Percentiles rank a stretch among this genome's conserved stretches.
These are phyloP conservation scores for Lasioglossum leucozonium DNA, from an alignment of 2,888 invertebrate species.

Conservation along the genomic window DNA sequence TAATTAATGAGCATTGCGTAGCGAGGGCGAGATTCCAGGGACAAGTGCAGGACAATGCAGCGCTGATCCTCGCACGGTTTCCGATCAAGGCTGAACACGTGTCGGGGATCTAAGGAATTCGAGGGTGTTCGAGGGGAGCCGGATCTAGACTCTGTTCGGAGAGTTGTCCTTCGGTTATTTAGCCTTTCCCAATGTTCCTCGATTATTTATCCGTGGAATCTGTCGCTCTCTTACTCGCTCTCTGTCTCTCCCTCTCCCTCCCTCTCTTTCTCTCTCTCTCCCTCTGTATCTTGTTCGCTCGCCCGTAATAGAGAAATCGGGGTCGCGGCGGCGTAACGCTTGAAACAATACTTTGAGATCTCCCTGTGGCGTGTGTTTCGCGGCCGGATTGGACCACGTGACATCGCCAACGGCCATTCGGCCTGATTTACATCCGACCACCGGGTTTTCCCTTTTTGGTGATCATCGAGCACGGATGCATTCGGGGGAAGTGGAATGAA, in stretches of 20 bases:
- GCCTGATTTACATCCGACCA: conserved; percentile 60
- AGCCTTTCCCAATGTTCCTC: neutral
- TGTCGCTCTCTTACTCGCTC: neutral
- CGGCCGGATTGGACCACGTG: conserved; percentile 53
- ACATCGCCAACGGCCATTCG: conserved; percentile 59
- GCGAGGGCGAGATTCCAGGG: conserved; percentile 6
- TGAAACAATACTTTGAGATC: conserved; percentile 58
- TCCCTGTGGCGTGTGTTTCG: conserved; percentile 19
- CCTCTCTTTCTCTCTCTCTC: neutral
- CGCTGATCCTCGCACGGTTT: conserved; percentile 27
- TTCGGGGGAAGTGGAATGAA: conserved; percentile 40
- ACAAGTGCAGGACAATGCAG: conserved; percentile 31
- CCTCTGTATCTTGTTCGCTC: conserved; percentile 16
- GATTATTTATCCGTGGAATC: neutral
- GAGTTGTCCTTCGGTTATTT: conserved; percentile 30
- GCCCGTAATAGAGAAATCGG: conserved; percentile 59
- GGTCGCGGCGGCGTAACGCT: conserved; percentile 39
- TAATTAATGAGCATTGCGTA: conserved; percentile 30
- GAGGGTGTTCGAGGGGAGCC: conserved; percentile 8
- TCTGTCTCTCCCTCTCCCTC: neutral
- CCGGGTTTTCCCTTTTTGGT: conserved; percentile 48
- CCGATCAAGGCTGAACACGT: conserved; percentile 21
- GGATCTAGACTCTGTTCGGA: conserved; percentile 21
- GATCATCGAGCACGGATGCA: conserved; percentile 44
- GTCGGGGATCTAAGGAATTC: conserved; percentile 22